Evolutionary conservation across 2,888 invertebrate species (phyloP), one percentile per base, ranked within the genome.

Genomic region (Rambutsinella grinnellia): DNA sequence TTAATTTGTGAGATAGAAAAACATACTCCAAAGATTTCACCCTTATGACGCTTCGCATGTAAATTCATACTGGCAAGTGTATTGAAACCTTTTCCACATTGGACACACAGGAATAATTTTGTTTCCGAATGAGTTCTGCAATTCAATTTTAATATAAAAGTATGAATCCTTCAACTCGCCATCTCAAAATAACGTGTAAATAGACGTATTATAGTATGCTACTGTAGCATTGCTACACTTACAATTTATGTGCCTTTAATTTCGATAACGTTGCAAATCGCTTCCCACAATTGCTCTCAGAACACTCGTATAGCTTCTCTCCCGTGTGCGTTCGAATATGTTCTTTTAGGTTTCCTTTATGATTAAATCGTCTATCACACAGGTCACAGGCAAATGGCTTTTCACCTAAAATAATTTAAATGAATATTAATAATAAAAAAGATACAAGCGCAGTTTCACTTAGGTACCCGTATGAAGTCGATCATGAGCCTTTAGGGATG

Each of bases 271-370:
- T 82, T 0, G 71, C 78, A 66, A 81, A 83, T 1, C 67, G 51
- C 54, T 82, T 83, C 5, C 53, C 68, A 71, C 83, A 89, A 23
- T 90, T 89, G 82, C 93, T 93, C 56, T 89, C 87, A 49, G 89
- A 87, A 85, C 94, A 94, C 79, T 88, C 88, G 86, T 90, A 94
- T 0, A 94, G 94, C 84, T 93, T 92, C 86, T 93, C 93, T 0
- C 93, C 92, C 0, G 90, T 93, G 86, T 94, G 94, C 83, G 92
- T 93, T 69, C 94, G 56, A 86, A 90, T 89, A 87, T 94, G 94
- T 84, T 93, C 93, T 49, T 90, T 90, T 70, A 93, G 87, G 87
- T 94, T 94, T 69, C 93, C 93, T 85, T 91, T 92, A 86, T 94
- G 94, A 0, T 91, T 91, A 87, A 94, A 94, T 61, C 89, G 88